Conservation (phyloP, 2,888 invertebrate genomes). For the Dione juno region DNA sequence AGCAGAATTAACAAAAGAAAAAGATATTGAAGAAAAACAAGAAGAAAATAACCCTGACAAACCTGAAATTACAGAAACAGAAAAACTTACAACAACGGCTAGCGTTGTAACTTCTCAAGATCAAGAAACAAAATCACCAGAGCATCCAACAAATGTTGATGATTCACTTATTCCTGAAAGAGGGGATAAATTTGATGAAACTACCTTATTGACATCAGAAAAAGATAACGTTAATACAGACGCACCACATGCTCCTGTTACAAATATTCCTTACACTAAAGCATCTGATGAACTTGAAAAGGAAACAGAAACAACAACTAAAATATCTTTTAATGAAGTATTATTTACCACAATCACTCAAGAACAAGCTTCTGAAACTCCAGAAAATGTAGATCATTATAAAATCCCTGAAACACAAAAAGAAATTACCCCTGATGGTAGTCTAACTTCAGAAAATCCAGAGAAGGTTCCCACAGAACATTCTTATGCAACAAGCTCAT, state of each 20-base stretch:
- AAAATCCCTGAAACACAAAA: background rate
- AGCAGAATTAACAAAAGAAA: background rate
- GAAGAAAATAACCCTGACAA: background rate
- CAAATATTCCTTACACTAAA: constrained; percentile 27
- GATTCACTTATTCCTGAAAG: background rate
- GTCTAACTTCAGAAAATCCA: constrained; percentile 28
- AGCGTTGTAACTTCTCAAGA: constrained; percentile 13
- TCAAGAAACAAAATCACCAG: constrained; percentile 24
- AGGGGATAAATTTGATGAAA: constrained; percentile 18
- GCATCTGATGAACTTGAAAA: constrained; percentile 6
- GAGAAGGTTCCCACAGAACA: constrained; percentile 13
- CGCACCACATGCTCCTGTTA: constrained; percentile 42
- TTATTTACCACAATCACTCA: constrained; percentile 24
- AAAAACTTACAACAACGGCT: constrained; percentile 18
- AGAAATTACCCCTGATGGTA: constrained; percentile 6
- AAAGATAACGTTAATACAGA: constrained; percentile 39
- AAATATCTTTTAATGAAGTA: constrained; percentile 8
- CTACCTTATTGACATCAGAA: constrained; percentile 13
- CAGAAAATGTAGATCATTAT: constrained; percentile 6
- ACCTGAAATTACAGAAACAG: constrained; percentile 19
- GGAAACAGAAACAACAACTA: constrained; percentile 25
- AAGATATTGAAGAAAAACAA: constrained; percentile 14
- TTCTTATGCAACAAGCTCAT: constrained; percentile 28
- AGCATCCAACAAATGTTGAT: constrained; percentile 10
- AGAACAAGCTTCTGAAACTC: constrained; percentile 24